Evolutionary conservation across 2,113 vertebrate species (phyloP), one percentile per base, ranked within the genome.

Genomic region (Chaetodon auriga): DNA sequence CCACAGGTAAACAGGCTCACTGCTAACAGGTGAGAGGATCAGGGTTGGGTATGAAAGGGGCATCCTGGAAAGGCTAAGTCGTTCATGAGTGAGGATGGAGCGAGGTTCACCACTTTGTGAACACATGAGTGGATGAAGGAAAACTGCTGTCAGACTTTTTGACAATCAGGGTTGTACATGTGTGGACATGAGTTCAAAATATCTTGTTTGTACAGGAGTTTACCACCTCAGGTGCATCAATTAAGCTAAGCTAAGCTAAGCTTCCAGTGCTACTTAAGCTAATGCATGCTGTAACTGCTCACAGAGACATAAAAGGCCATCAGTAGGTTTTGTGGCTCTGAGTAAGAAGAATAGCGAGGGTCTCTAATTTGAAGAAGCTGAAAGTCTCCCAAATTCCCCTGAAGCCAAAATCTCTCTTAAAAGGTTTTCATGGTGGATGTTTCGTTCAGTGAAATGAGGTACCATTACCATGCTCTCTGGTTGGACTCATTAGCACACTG

Each of bases 401-500:
- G 65, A 23, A 81, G 84, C 70, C 35, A 85, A 69, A 78, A 68
- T 72, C 48, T 68, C 35, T 25, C 69, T 73, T 80, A 75, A 58
- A 83, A 72, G 68, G 35, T 58, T 81, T 87, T 80, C 76, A 78
- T 78, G 69, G 80, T 54, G 21, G 48, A 79, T 78, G 58, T 82
- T 92, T 57, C 69, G 66, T 68, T 88, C 79, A 46, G 49, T 74
- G 41, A 83, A 91, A 84, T 78, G 78, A 82, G 85, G 80, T 71
- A 57, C 51, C 80, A 85, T 88, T 88, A 82, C 71, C 68, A 53
- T 70, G 79, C 80, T 84, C 78, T 88, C 75, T 85, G 70, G 80
- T 90, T 58, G 73, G 75, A 80, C 83, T 89, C 85, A 90, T 91
- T 90, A 87, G 82, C 61, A 46, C 80, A 57, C 72, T 75, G 86